Evolutionary conservation across 2,888 invertebrate species (phyloP), one percentile per base, ranked within the genome.

Genomic region (Perizoma flavofasciatum): DNA sequence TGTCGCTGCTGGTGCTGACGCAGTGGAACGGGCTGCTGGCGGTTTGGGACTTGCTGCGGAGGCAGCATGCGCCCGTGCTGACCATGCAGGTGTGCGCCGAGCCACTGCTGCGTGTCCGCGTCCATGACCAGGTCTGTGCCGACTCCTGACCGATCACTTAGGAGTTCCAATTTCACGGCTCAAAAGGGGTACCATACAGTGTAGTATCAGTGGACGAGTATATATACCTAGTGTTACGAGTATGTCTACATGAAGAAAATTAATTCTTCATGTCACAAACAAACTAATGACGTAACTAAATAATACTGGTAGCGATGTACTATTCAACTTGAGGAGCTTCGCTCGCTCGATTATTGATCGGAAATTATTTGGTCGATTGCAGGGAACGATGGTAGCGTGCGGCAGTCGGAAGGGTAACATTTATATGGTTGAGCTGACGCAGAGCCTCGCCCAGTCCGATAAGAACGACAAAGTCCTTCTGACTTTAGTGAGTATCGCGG

Each of bases 41-140:
- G 72, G 94, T 96, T 49, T 98, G 98, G 97, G 98, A 98, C 88
- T 91, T 98, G 70, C 89, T 98, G 68, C 95, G 96, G 74, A 95
- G 96, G 66, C 96, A 97, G 82, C 94, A 95, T 78, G 94, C 94
- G 70, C 96, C 98, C 0, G 94, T 94, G 49, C 91, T 96, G 48
- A 95, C 94, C 66, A 93, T 82, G 81, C 89, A 85, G 60, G 77
- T 90, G 52, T 87, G 88, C 73, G 69, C 77, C 3, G 88, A 80
- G 92, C 95, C 73, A 83, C 93, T 81, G 82, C 90, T 77, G 75
- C 83, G 68, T 85, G 93, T 74, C 83, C 88, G 63, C 78, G 89
- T 78, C 10, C 89, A 91, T 55, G 87, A 87, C 3, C 69, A 64
- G 59, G 89, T 88, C 10, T 49, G 66, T 22, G 22, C 22, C 22